Conservation (phyloP, 2,113 vertebrate species). For the Thunnus maccoyii region DNA sequence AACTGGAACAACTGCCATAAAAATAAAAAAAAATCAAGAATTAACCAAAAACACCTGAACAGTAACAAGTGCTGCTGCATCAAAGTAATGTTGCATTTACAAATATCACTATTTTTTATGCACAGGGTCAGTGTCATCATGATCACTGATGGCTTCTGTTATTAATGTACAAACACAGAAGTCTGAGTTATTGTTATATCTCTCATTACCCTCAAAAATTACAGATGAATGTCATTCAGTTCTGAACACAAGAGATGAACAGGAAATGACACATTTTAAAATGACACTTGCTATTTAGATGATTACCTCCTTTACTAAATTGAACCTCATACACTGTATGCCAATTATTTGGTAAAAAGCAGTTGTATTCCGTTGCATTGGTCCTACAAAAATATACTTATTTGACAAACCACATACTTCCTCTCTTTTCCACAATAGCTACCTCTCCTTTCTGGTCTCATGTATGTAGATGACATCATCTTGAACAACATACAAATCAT, state of each 20-base stretch:
- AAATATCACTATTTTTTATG: constrained; percentile 53
- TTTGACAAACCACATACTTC: constrained; percentile 42
- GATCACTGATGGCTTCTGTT: constrained; percentile 72
- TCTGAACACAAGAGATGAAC: not conserved
- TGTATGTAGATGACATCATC: constrained; percentile 29
- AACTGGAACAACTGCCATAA: constrained; percentile 70
- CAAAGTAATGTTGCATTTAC: constrained; percentile 71
- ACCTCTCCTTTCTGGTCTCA: constrained; percentile 26
- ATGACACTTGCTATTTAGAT: constrained; percentile 29
- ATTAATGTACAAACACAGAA: constrained; percentile 59
- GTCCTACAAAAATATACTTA: constrained; percentile 81
- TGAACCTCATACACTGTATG: constrained; percentile 50
- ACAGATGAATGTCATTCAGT: constrained; percentile 19
- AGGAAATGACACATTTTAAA: constrained; percentile 23
- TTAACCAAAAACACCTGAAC: constrained; percentile 52
- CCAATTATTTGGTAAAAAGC: constrained; percentile 82
- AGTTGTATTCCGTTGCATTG: constrained; percentile 69
- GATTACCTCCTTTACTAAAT: constrained; percentile 42
- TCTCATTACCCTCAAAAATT: constrained; percentile 36
- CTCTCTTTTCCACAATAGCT: constrained; percentile 23
- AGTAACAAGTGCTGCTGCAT: constrained; percentile 52
- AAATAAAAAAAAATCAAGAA: constrained; percentile 50
- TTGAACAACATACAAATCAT: constrained; percentile 37
- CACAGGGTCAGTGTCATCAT: constrained; percentile 42
- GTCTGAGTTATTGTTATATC: constrained; percentile 35